These are phyloP conservation scores for Tamias sibiricus DNA, from an alignment of 2,113 vertebrate species.

Conservation along the genomic window DNA sequence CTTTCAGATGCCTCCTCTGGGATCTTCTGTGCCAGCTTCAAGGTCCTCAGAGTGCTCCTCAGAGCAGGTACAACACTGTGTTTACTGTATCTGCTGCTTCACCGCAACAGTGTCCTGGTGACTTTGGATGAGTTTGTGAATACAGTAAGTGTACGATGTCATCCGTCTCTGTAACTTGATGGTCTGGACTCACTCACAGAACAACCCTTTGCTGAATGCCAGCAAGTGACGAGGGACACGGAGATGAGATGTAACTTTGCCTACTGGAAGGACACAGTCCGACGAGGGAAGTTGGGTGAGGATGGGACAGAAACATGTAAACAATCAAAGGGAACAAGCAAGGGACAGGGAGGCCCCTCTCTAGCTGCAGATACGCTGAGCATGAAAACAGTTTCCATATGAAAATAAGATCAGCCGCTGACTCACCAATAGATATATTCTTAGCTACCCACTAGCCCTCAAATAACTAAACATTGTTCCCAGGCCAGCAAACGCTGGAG, in stretches of 20 bases:
- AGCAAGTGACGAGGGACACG: not conserved
- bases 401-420: not conserved
- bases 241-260: not conserved
- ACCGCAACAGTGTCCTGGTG: not conserved
- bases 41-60: not conserved
- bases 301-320: not conserved
- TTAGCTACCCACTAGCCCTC: constrained; percentile 41
- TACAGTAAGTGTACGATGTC: not conserved
- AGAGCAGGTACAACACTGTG: not conserved
- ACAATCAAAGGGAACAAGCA: not conserved
- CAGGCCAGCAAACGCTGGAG: not conserved
- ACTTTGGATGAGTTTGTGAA: not conserved
- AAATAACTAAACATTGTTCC: constrained; percentile 1
- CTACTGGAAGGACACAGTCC: not conserved
- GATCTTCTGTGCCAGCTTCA: not conserved
- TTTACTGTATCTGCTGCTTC: not conserved
- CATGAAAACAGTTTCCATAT: not conserved
- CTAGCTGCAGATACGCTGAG: not conserved
- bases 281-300: accelerated
- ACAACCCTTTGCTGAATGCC: not conserved
- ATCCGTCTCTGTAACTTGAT: not conserved
- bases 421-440: not conserved
- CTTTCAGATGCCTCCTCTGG: not conserved
- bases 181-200: not conserved
- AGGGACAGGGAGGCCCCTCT: not conserved